phyloP scores from a whole-genome alignment of 1,140 invertebrate genomes.

The Monochamus saltuarius region DNA sequence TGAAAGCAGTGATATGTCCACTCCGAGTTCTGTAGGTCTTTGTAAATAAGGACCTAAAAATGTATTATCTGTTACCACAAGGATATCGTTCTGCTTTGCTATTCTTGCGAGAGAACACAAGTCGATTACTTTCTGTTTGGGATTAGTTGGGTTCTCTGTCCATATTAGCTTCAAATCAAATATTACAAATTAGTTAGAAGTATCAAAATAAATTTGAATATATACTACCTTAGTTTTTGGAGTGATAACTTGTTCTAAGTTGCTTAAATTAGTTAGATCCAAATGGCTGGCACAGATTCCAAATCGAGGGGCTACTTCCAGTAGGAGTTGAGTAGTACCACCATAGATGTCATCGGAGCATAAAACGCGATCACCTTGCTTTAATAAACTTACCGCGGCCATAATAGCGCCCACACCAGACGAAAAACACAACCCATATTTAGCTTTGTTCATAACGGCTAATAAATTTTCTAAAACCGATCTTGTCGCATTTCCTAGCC shows the following conservation, averaged over 20 bases:
- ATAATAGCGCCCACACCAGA: slow-evolving; percentile 89
- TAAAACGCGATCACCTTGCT: slow-evolving; percentile 86
- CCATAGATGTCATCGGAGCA: slow-evolving; percentile 95
- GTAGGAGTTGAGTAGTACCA: slow-evolving; percentile 74
- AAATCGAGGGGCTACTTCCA: slow-evolving; percentile 64
- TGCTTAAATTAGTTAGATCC: slow-evolving; percentile 71
- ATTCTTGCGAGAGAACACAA: slow-evolving; percentile 73
- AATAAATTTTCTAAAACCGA: slow-evolving; percentile 86
- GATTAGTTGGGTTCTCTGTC: slow-evolving; percentile 98
- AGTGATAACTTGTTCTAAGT: slow-evolving; percentile 70
- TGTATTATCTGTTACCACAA: slow-evolving; percentile 95
- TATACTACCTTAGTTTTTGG: slow-evolving; percentile 80
- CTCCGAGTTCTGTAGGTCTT: slow-evolving; percentile 86
- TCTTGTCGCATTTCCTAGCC: slow-evolving; percentile 94
- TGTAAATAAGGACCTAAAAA: slow-evolving; percentile 95
- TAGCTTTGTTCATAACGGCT: slow-evolving; percentile 86
- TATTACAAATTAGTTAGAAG: background rate
- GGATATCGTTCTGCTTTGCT: slow-evolving; percentile 62
- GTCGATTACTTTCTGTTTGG: slow-evolving; percentile 87
- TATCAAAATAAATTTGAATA: background rate
- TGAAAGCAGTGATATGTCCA: slow-evolving; percentile 91
- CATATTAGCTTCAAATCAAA: slow-evolving; percentile 62
- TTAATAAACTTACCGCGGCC: slow-evolving; percentile 72
- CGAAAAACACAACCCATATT: slow-evolving; percentile 81
- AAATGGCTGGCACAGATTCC: slow-evolving; percentile 77